Conservation (phyloP, 2,113 vertebrate species). For the Mionectes macconnelli region DNA sequence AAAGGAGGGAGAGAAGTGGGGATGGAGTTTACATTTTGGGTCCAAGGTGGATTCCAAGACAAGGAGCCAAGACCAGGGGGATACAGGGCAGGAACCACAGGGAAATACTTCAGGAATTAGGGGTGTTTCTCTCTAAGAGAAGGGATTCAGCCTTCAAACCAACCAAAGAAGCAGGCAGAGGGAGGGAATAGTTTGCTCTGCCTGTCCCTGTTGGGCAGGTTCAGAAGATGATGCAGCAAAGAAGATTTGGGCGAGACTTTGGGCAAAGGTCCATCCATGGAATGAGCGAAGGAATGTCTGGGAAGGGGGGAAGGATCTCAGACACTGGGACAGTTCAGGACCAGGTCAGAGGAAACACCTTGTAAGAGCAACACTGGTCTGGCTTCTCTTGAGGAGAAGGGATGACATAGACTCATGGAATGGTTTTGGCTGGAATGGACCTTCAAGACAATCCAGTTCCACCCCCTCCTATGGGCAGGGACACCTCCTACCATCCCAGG, state of each 20-base stretch:
- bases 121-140: neutral
- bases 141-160: neutral
- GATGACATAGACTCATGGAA: neutral
- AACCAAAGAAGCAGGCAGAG: neutral
- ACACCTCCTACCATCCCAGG: rapidly evolving
- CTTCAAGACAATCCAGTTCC: neutral
- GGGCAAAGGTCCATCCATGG: neutral
- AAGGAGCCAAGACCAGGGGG: neutral
- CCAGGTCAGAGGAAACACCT: neutral
- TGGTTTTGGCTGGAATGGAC: neutral
- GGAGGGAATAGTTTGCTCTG: neutral
- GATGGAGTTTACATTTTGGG: neutral
- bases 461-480: neutral
- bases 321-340: neutral
- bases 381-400: neutral
- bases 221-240: neutral
- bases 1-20: neutral
- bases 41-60: neutral
- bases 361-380: neutral
- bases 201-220: neutral
- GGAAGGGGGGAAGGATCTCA: neutral
- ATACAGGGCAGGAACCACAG: neutral
- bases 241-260: neutral
- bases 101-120: neutral
- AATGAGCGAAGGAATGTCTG: neutral